Conservation (phyloP, 2,797 vertebrate genomes). For the Danio jaintianensis region DNA sequence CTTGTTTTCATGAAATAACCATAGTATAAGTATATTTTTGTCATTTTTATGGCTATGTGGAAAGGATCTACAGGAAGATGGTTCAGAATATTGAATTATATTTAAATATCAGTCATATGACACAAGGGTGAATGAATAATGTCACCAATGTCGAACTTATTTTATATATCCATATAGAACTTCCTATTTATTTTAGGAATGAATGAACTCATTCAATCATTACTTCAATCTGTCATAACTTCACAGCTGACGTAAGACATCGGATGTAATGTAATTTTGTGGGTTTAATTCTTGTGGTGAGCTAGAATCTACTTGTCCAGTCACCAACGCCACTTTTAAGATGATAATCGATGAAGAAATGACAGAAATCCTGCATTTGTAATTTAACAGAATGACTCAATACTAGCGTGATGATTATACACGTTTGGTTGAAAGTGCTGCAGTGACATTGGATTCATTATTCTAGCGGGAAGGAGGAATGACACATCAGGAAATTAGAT, state of each 20-base stretch:
- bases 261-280: slow-evolving; percentile 22
- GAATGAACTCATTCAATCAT: not conserved
- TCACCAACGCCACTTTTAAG: not conserved
- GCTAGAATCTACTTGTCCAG: slow-evolving; percentile 25
- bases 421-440: not conserved
- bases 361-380: not conserved
- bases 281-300: slow-evolving; percentile 29
- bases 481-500: slow-evolving; percentile 24
- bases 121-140: not conserved
- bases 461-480: slow-evolving; percentile 19
- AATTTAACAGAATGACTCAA: slow-evolving; percentile 9
- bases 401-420: not conserved
- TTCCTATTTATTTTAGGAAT: not conserved
- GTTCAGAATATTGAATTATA: not conserved
- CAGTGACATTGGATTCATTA: slow-evolving; percentile 1
- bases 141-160: not conserved
- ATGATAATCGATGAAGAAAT: slow-evolving; percentile 34
- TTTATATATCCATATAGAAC: not conserved
- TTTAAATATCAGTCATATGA: not conserved
- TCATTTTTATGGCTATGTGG: not conserved
- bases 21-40: too few species aligned
- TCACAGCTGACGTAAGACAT: slow-evolving; percentile 12
- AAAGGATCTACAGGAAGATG: not conserved
- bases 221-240: slow-evolving; percentile 9
- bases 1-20: too few species aligned